These are phyloP conservation scores for Balearica regulorum DNA, from an alignment of 2,797 vertebrate genomes.

Conservation along the genomic window DNA sequence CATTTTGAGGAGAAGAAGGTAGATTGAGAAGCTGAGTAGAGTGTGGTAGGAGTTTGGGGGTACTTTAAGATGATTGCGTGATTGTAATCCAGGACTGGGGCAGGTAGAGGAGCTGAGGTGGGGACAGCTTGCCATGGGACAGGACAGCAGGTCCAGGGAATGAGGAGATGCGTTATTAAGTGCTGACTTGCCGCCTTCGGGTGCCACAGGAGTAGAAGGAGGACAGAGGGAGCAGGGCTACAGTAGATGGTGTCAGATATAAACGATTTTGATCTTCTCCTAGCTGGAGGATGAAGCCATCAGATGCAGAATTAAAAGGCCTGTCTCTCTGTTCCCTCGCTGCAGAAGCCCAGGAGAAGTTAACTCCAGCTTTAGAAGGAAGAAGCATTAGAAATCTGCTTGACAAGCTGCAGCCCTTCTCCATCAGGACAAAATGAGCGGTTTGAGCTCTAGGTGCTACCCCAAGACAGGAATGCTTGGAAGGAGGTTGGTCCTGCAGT, in stretches of 20 bases:
- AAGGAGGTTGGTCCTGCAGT: not conserved
- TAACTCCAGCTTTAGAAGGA: not conserved
- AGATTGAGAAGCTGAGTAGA: not conserved
- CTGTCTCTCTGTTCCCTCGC: not conserved
- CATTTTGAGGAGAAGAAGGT: not conserved
- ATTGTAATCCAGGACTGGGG: not conserved
- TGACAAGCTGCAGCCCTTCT: not conserved
- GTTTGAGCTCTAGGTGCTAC: not conserved
- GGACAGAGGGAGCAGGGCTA: not conserved
- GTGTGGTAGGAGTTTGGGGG: not conserved
- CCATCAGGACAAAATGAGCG: not conserved
- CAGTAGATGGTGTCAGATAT: not conserved
- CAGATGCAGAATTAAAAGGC: not conserved
- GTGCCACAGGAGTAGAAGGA: not conserved
- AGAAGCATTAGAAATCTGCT: not conserved
- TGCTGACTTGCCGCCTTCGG: not conserved
- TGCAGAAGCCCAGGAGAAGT: not conserved
- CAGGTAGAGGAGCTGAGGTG: not conserved
- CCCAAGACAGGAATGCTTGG: not conserved
- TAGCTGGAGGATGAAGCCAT: not conserved
- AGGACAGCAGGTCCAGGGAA: not conserved
- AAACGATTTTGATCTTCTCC: not conserved
- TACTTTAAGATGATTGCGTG: not conserved
- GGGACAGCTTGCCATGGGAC: not conserved
- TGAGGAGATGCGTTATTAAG: not conserved